These are phyloP conservation scores for Budorcas taxicolor DNA, from an alignment of 2,113 vertebrate genomes.

Conservation along the genomic window DNA sequence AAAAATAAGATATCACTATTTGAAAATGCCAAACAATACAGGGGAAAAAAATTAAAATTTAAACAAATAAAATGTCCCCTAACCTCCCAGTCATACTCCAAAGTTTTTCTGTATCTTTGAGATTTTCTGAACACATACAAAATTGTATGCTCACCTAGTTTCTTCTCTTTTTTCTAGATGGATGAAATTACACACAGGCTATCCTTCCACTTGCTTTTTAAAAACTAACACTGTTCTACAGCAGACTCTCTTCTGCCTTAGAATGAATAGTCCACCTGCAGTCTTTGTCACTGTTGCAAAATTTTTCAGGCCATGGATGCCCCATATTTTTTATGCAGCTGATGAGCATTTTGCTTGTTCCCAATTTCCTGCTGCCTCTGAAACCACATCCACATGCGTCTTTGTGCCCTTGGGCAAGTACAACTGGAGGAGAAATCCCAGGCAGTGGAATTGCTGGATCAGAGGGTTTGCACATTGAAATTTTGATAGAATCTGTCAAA, in stretches of 20 bases:
- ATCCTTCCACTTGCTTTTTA: not conserved
- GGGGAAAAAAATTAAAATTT: not conserved
- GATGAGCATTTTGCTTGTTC: not conserved
- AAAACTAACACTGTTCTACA: not conserved
- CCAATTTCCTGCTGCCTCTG: not conserved
- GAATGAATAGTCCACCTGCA: not conserved
- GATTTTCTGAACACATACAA: not conserved
- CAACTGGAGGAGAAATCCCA: not conserved
- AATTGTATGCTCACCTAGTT: not conserved
- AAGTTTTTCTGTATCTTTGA: not conserved
- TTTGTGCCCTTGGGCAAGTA: not conserved
- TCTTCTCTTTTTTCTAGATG: not conserved
- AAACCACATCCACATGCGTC: fast-evolving
- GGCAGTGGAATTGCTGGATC: not conserved
- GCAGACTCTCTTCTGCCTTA: not conserved
- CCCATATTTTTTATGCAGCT: not conserved
- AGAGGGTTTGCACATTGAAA: not conserved
- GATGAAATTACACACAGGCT: not conserved
- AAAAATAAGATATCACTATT: not conserved
- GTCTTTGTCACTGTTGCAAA: not conserved
- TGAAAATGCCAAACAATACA: not conserved
- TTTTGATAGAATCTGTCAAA: not conserved
- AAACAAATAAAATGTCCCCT: not conserved
- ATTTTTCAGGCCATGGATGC: not conserved
- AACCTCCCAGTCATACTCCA: not conserved